These are phyloP conservation scores for Passer domesticus DNA, from an alignment of 2,113 vertebrate species.

Conservation along the genomic window DNA sequence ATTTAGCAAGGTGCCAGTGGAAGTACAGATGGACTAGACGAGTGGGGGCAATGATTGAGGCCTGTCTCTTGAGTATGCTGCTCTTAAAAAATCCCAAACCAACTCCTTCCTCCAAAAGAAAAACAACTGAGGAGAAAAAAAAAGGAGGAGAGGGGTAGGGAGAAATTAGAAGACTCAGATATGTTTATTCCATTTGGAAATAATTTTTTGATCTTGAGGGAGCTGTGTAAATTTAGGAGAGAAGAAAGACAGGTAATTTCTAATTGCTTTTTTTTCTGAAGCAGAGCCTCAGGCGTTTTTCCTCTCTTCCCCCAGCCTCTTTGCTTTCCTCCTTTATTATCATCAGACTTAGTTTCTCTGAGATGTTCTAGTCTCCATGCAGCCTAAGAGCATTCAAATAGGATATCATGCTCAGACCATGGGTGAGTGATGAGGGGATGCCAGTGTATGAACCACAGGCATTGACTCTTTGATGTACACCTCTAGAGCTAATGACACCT, in stretches of 20 bases:
- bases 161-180: not conserved
- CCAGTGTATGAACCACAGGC: not conserved
- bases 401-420: not conserved
- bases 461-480: slow-evolving; percentile 27
- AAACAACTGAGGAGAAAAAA: not conserved
- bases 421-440: not conserved
- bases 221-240: slow-evolving; percentile 43
- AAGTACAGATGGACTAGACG: not conserved
- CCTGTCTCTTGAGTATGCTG: not conserved
- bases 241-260: slow-evolving; percentile 49
- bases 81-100: not conserved
- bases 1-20: not conserved
- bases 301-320: not conserved
- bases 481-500: not conserved
- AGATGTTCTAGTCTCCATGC: slow-evolving; percentile 14
- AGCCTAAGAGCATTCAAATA: slow-evolving; percentile 29
- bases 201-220: slow-evolving; percentile 57
- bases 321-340: not conserved
- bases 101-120: not conserved
- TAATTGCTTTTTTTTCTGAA: not conserved
- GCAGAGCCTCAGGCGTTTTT: slow-evolving; percentile 1
- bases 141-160: rapidly evolving
- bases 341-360: slow-evolving; percentile 31
- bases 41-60: not conserved
- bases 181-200: slow-evolving; percentile 45